phyloP scores from a whole-genome alignment of 2,888 invertebrate species.

The Erebia ligea region DNA sequence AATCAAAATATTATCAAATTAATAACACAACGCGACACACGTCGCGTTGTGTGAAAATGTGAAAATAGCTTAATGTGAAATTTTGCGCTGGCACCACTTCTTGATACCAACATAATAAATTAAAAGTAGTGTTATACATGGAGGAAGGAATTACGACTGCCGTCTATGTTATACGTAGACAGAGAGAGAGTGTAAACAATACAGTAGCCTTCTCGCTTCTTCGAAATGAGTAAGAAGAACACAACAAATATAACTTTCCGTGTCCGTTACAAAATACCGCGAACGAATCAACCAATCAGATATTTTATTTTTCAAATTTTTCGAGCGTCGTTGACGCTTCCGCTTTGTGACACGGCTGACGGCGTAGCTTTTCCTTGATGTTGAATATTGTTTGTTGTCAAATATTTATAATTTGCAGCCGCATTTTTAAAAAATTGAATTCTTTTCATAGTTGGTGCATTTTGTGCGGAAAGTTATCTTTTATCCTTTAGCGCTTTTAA shows the following conservation, averaged over 20 bases:
- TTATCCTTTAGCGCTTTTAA: not conserved
- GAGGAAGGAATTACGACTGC: too few species aligned
- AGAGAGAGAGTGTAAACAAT: not conserved
- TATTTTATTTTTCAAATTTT: constrained; percentile 64
- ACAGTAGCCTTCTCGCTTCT: not conserved
- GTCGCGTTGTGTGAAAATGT: too few species aligned
- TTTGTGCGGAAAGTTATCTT: not conserved
- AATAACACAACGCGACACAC: too few species aligned
- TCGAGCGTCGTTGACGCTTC: constrained; percentile 72
- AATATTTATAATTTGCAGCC: not conserved
- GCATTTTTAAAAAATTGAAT: not conserved
- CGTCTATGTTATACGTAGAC: too few species aligned
- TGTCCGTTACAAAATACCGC: constrained; percentile 43
- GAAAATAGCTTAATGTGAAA: too few species aligned
- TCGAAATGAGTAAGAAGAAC: constrained; percentile 8
- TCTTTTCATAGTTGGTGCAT: not conserved
- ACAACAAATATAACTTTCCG: constrained; percentile 34
- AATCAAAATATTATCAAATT: too few species aligned
- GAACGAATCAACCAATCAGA: constrained; percentile 68
- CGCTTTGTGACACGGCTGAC: constrained; percentile 49
- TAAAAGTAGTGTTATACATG: too few species aligned
- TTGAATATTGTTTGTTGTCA: constrained; percentile 26
- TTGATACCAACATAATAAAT: constrained; percentile 5
- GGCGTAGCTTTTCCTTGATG: constrained; percentile 29
- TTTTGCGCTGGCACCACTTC: not conserved